Evolutionary conservation across 2,113 vertebrate species (phyloP), one percentile per base, ranked within the genome.

Genomic region (crab-eating macaque (Macaca fascicularis)): DNA sequence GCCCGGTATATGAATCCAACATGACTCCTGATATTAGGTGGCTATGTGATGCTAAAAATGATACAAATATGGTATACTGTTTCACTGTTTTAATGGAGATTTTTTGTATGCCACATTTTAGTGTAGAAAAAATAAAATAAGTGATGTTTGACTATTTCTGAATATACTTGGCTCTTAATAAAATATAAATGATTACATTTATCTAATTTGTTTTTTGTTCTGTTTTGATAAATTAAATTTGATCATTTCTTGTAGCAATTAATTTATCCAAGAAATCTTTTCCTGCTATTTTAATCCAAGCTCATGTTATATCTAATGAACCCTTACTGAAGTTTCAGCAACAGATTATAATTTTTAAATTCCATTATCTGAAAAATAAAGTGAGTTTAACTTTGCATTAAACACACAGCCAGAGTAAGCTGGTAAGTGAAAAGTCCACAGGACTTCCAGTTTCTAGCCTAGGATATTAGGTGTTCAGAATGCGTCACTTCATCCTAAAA

Each of bases 151-250:
- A 74, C 20, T 81, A 55, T 80, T 83, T 91, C 82, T 79, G 94
- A 81, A 59, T 69, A 86, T 4, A 81, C 25, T 90, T 93, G 17
- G 38, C 30, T 88, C 72, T 94, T 94, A 94, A 92, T 90, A 92
- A 94, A 94, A 90, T 70, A 76, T 38, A 86, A 86, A 91, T 61
- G 25, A 97, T 96, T 89, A 89, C 48, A 89, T 95, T 92, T 93
- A 94, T 50, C 74, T 82, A 87, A 79, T 86, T 94, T 95, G 35
- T 25, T 82, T 95, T 85, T 92, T 93, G 40, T 76, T 96, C 90
- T 94, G n/a, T 96, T 96, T 94, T 86, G 59, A 91, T 95, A 1
- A 96, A 93, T 97, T 93, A 88, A 88, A 86, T 93, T 74, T 93
- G 74, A 93, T 96, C 67, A 94, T 82, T 97, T 96, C 96, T 92